These are phyloP conservation scores for Eulithis testata DNA, from an alignment of 2,888 invertebrate genomes.

Conservation along the genomic window DNA sequence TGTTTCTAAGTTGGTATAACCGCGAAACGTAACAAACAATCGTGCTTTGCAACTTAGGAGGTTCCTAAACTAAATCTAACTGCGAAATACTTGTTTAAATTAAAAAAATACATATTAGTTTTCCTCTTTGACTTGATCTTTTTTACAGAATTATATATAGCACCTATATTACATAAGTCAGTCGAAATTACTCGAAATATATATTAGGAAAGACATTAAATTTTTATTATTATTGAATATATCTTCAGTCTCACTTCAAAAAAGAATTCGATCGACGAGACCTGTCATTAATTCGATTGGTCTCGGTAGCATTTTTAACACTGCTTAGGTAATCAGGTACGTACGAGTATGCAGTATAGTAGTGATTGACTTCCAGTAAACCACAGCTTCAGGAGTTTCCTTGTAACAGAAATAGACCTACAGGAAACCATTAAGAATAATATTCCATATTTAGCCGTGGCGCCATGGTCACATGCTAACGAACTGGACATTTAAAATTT, in stretches of 20 bases:
- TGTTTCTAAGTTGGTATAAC: constrained; percentile 1
- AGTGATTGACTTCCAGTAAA: too few species aligned
- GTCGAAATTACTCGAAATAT: too few species aligned
- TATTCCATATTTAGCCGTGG: constrained; percentile 21
- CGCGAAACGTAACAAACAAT: constrained; percentile 23
- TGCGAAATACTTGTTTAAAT: constrained; percentile 23
- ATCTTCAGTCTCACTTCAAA: too few species aligned
- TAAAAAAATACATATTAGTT: constrained; percentile 10
- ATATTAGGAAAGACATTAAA: too few species aligned
- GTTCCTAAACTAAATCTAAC: constrained; percentile 22
- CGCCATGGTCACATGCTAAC: constrained; percentile 4
- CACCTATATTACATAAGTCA: too few species aligned
- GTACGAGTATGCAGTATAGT: too few species aligned
- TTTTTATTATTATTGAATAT: too few species aligned
- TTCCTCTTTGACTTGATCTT: background rate
- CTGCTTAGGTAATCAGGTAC: too few species aligned
- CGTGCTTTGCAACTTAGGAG: constrained; percentile 36
- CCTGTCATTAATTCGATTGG: too few species aligned
- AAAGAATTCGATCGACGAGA: too few species aligned
- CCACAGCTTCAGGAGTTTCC: constrained; percentile 5
- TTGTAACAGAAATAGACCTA: constrained; percentile 27
- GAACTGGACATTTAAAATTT: background rate
- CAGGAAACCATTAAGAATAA: constrained; percentile 26
- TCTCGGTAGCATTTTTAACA: too few species aligned
- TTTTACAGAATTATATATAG: too few species aligned